A percentile compares a stretch with the other conserved stretches of the same genome.
These are phyloP conservation scores for Bettongia penicillata DNA, from an alignment of 2,113 vertebrate species.

Conservation along the genomic window DNA sequence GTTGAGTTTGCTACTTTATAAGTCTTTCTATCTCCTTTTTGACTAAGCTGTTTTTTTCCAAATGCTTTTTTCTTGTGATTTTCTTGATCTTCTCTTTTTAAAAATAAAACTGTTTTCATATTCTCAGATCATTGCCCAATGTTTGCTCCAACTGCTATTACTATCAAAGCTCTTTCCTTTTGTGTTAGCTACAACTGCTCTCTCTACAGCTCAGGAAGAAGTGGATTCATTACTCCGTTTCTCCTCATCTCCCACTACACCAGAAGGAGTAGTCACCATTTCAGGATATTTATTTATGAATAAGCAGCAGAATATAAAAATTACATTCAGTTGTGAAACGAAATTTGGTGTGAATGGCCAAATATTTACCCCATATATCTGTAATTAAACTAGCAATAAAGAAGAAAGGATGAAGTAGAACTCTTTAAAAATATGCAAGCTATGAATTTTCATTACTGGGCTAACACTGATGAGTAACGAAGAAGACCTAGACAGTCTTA, in stretches of 20 bases:
- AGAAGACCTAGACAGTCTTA: conserved; percentile 5
- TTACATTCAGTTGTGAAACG: conserved; percentile 59
- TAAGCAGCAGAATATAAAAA: conserved; percentile 55
- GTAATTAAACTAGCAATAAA: conserved; percentile 53
- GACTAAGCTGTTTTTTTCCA: background rate
- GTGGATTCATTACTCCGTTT: background rate
- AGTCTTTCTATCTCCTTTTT: background rate
- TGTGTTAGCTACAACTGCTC: conserved; percentile 38
- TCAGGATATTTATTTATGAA: conserved; percentile 55
- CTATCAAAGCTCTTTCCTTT: conserved; percentile 48
- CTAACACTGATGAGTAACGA: conserved; percentile 61
- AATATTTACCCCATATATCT: conserved; percentile 49
- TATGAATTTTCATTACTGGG: conserved; percentile 65
- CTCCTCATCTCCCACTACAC: conserved; percentile 6
- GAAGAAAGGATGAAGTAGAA: conserved; percentile 50
- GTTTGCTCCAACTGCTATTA: conserved; percentile 29
- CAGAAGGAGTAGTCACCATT: conserved; percentile 69
- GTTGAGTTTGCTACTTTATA: background rate
- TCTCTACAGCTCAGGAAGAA: conserved; percentile 60
- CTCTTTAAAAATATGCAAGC: conserved; percentile 57
- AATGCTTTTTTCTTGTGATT: background rate
- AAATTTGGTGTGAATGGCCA: conserved; percentile 68
- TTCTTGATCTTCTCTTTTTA: background rate
- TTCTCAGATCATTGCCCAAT: conserved; percentile 39
- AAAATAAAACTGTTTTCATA: background rate